Evolutionary conservation across 1,140 invertebrate genomes (phyloP), one percentile per base, ranked within the genome.

Genomic region (Eriocheir sinensis): DNA sequence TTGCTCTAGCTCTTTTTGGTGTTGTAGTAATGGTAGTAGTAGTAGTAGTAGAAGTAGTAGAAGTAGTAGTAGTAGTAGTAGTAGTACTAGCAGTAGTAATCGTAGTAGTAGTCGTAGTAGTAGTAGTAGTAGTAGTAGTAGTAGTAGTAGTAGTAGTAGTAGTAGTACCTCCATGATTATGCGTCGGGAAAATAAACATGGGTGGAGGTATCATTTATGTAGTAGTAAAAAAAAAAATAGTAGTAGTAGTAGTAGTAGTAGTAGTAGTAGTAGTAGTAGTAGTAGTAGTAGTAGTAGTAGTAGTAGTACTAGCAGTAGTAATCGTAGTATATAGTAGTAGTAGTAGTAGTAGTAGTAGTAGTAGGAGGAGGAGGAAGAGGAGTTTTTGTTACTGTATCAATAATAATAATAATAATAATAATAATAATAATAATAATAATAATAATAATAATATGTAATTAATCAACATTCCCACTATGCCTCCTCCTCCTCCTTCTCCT

Each of bases 41-140:
- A 27, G 17, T 89, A 89, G 34, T 41, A 89, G 34, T 41, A 89
- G 6, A n/a, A 27, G 17, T 89, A 89, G 34, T 41, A 89, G 34
- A 21, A 89, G 38, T 41, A 38, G 32, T 88, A 88, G 3, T 40
- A 41, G 3, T 12, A 41, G 9, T 38, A 88, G 85, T 38, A 30
- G 36, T 88, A 88, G 36, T 88, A 41, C n/a, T 88, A 41, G 85
- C 21, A 86, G 83, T 86, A 36, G 83, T 86, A 4, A 32, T 86
- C 2, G 32, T 86, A 21, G 83, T 86, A 32, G 83, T 86, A 32
- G 83, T 86, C 2, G 83, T 86, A 85, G 30, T 85, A 85, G 83
- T 36, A 32, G 38, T 85, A 8, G 80, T 36, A 27, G 27, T 36
- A 17, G 83, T 9, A 17, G 83, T 85, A 32, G 83, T 85, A 32